Base-by-base conservation (phyloP, 1,140 invertebrate genomes). In the Danaus melanippus region DNA sequence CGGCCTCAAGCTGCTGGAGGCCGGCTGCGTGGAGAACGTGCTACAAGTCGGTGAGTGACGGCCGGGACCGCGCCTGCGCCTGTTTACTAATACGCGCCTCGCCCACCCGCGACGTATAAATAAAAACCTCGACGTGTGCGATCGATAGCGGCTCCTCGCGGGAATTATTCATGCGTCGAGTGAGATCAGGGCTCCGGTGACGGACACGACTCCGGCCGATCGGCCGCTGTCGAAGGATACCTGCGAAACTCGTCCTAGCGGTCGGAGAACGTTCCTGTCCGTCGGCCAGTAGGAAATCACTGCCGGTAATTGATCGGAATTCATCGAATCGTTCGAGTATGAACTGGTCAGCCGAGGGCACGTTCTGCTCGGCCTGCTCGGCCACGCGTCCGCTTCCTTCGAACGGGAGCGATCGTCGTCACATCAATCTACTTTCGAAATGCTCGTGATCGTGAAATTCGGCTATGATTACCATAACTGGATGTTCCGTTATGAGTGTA, bases 41-140 rank as follows among this genome's bases (percentile, higher is more conserved):
- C 89, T 96, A 65, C 95, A 96, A 95, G 94, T 96, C 81, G 95
- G 95, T 96, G 88, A 93, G 94, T 93, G 76, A 55, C 66, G 59
- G 58, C 50, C 43, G 48, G 15, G 15, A 71, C 53, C 77, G 83
- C 83, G 83, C 83, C 70, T 80, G 81, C 83, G 83, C 83, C 74
- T 86, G 81, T 86, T 86, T 86, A 86, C 83, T 84, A 86, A 84
- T 86, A 86, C 77, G 76, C 80, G 83, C 83, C 80, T 84, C 83
- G 81, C 80, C 83, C 81, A 80, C 79, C 76, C 78, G 74, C 78
- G 79, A 80, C 79, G 83, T 86, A 84, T 84, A 81, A 84, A 84
- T 84, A 86, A 86, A 86, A 84, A 86, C 78, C 74, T 79, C 79
- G 74, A 84, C 81, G 80, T 84, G 79, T 86, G 84, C 84, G 81